These are phyloP conservation scores for Bos taurus DNA, from an alignment of 2,113 vertebrate genomes.

Conservation along the genomic window DNA sequence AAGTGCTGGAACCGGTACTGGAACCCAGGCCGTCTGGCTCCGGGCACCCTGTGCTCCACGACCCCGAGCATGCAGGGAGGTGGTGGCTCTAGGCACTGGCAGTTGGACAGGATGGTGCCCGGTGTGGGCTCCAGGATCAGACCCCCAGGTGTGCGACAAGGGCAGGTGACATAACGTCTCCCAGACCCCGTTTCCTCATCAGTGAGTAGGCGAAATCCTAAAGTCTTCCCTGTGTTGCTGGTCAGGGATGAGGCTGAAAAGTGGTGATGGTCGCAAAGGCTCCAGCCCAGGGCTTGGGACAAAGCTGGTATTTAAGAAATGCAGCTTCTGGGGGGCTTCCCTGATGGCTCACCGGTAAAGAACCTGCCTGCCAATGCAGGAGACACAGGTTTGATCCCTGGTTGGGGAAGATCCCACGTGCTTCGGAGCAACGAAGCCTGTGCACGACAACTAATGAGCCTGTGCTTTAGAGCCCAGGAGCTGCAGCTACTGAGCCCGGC, in stretches of 20 bases:
- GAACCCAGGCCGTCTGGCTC: not conserved
- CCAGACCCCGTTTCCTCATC: not conserved
- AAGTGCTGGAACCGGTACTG: not conserved
- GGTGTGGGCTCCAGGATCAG: not conserved
- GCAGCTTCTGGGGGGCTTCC: not conserved
- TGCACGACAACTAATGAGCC: not conserved
- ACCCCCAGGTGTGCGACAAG: not conserved
- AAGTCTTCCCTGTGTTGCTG: not conserved
- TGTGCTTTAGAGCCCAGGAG: not conserved
- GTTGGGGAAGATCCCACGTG: not conserved
- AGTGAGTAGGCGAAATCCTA: not conserved
- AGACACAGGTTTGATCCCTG: not conserved
- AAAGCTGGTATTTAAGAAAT: not conserved
- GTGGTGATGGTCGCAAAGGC: accelerated
- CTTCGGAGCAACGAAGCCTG: not conserved
- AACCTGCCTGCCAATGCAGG: not conserved
- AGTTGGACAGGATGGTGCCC: not conserved
- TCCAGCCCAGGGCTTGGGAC: not conserved
- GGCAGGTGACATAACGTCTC: no score
- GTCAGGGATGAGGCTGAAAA: not conserved
- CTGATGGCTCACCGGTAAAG: not conserved
- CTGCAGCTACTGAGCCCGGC: not conserved
- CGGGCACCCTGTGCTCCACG: accelerated
- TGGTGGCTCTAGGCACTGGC: not conserved
- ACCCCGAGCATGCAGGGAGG: not conserved